Evolutionary conservation across 2,113 vertebrate genomes (phyloP).

Genomic region (Myotis brandtii): DNA sequence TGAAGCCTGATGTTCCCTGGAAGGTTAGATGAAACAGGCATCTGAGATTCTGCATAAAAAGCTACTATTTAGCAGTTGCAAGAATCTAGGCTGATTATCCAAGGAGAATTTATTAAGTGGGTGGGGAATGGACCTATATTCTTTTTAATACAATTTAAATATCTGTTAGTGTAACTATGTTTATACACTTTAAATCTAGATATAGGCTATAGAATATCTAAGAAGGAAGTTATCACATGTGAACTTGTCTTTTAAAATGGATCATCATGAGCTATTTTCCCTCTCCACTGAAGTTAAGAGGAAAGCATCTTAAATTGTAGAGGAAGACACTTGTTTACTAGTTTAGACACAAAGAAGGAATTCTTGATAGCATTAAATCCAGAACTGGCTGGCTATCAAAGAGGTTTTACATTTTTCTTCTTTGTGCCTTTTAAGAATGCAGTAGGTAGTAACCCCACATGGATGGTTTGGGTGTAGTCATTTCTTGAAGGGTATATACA

Average conservation of each 20-base stretch:
- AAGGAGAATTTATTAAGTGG: background rate
- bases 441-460: constrained; percentile 29
- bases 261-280: background rate
- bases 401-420: constrained; percentile 43
- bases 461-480: background rate
- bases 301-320: background rate
- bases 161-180: background rate
- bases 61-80: background rate
- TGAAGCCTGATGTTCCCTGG: background rate
- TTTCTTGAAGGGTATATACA: constrained; percentile 35
- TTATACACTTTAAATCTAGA: background rate
- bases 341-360: background rate
- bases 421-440: background rate
- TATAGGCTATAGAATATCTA: background rate
- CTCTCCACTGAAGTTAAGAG: background rate
- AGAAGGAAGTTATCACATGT: background rate
- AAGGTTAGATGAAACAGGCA: background rate
- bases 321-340: background rate
- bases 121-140: background rate
- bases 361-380: constrained; percentile 34
- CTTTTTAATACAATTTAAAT: background rate
- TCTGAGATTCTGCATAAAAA: background rate
- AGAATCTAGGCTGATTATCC: background rate
- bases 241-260: background rate
- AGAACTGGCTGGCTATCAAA: background rate